A percentile compares a stretch with the other conserved stretches of the same genome.
These are phyloP conservation scores for Mesochorus sp. DNA, from an alignment of 2,888 invertebrate genomes.

Conservation along the genomic window DNA sequence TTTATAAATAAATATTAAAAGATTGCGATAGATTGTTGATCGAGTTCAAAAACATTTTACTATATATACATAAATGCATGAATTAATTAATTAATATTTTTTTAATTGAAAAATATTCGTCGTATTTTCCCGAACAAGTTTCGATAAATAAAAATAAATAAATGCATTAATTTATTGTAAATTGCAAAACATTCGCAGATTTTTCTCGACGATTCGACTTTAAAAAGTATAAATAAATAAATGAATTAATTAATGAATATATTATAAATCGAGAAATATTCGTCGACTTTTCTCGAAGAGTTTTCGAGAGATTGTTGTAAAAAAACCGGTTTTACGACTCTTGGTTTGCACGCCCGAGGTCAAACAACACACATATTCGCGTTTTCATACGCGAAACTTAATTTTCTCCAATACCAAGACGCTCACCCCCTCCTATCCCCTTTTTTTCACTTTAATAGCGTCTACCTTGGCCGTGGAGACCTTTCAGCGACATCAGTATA, in stretches of 20 bases:
- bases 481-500: constrained; percentile 5
- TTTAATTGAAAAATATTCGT: too few species aligned
- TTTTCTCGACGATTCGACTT: constrained; percentile 20
- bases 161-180: neutral
- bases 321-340: constrained; percentile 47
- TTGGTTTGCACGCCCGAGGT: constrained; percentile 12
- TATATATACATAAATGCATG: too few species aligned
- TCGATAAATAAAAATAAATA: neutral
- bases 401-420: constrained; percentile 23
- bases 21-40: too few species aligned
- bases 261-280: constrained; percentile 13
- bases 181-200: neutral
- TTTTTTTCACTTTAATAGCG: constrained; percentile 4
- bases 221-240: neutral
- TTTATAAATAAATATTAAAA: too few species aligned
- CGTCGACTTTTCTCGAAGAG: constrained; percentile 2
- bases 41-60: too few species aligned
- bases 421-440: constrained; percentile 21
- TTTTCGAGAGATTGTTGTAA: neutral
- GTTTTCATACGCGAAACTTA: neutral
- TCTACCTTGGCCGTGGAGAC: constrained; percentile 46
- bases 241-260: neutral
- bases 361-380: neutral
- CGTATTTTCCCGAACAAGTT: too few species aligned
- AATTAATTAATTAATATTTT: too few species aligned